Evolutionary conservation across 1,140 invertebrate species (phyloP), one percentile per base, ranked within the genome.

Genomic region (Tetramorium simillimum): DNA sequence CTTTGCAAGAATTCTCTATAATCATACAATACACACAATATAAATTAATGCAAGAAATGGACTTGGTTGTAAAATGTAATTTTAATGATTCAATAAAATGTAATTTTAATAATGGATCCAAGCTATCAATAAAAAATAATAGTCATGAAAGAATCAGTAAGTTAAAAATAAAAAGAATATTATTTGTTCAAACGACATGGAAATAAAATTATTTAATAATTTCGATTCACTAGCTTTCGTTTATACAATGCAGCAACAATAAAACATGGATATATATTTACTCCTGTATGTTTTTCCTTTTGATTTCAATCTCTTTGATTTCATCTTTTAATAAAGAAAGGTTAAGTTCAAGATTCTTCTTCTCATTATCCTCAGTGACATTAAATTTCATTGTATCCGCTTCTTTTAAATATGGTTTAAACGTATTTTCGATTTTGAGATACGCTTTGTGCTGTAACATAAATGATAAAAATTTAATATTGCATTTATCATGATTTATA

Each of bases 1-100:
- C 87, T 87, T 69, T 90, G 85, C 2, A 69, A n/a, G 33, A 81
- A 73, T 65, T 88, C 87, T 73, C 85, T 92, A 16, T 56, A 84
- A 73, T 28, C 7, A 69, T 4, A 40, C 21, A 28, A 28, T 28
- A 28, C 28, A 28, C 33, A 56, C 40, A 51, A 88, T 56, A 58
- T 37, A 5, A 72, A 43, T 72, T 60, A 80, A 53, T 69, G 7
- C 43, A 12, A 69, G 3, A 40, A 80, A 80, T 1, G 16, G 5
- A 51, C 10, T 72, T 16, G 10, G 0, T 28, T 75, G 3, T 2
- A 43, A 7, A 77, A 21, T 46, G 0, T 3, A 46, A 77, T 63
- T 63, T 46, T 46, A 46, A n/a, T 56, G 56, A 33, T 28, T 3
- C 28, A 16, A 67, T 67, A 28, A 28, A 40, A 28, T 28, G 0